Evolutionary conservation across 2,888 invertebrate genomes (phyloP), one percentile per base, ranked within the genome.

Genomic region (Noctua comes): DNA sequence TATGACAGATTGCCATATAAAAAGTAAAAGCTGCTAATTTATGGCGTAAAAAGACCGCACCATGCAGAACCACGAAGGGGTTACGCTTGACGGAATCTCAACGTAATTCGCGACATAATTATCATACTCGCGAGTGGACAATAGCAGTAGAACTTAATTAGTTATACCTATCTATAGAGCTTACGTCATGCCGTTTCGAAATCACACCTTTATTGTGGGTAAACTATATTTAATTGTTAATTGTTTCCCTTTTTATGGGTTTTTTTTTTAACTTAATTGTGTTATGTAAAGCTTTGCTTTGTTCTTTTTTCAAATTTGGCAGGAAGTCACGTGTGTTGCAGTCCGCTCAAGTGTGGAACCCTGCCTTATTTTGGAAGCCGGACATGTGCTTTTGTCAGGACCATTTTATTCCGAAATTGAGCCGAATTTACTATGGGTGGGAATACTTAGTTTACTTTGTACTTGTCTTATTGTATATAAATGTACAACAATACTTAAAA

Each of bases 121-220:
- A 85, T 73, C 74, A 86, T 82, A 86, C 79, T 82, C 74, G 70
- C 71, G 79, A 81, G 71, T 79, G 80, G 85, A 90, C 88, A 90
- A 88, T 89, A 71, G 86, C 54, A 46, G 57, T 68, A 54, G 71
- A 62, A 65, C 64, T 36, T 85, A 88, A 85, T 86, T 89, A 89
- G 57, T 62, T 76, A 66, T 74, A 74, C 24, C 48, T 78, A 79
- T 80, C 66, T 70, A 46, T 79, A 57, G 46, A 68, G 64, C 62
- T 89, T 88, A 84, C 84, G 87, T 89, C 79, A 51, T 78, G 71
- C 59, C 54, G 78, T 89, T 88, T 89, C 77, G 81, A 86, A 90
- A 90, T 84, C 65, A 72, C 79, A 77, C 71, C 77, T 80, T 80
- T 80, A 73, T 71, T 89, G 82, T 82, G 84, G 83, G 77, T 84